Conservation (phyloP, 2,113 vertebrate genomes). For the Castor canadensis region DNA sequence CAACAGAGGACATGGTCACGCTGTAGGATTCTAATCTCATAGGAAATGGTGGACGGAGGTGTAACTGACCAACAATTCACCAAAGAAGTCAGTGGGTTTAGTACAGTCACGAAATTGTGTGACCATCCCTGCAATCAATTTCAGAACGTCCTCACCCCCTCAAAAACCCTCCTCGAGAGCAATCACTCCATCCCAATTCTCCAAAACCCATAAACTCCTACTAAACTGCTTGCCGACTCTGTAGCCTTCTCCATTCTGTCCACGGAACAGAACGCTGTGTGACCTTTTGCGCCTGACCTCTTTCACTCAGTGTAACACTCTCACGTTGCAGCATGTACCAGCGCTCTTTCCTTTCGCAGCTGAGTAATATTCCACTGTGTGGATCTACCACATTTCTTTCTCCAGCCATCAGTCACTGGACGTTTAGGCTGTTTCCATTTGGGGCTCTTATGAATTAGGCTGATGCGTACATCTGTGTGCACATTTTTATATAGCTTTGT, state of each 20-base stretch:
- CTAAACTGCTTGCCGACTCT: background rate
- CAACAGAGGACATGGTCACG: background rate
- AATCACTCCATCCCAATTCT: background rate
- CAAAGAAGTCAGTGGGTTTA: background rate
- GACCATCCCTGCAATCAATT: too few species aligned
- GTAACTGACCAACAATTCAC: background rate
- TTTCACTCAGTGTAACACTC: background rate
- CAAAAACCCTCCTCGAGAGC: background rate
- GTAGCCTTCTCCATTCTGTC: background rate
- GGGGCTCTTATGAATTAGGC: background rate
- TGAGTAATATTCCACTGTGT: too few species aligned
- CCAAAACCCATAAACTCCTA: background rate
- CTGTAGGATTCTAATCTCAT: background rate
- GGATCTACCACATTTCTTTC: background rate
- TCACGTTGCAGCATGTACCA: background rate
- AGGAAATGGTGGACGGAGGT: background rate
- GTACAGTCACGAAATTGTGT: background rate
- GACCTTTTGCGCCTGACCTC: background rate
- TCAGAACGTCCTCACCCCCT: background rate
- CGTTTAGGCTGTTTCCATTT: background rate
- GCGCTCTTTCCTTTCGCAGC: background rate
- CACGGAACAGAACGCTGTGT: too few species aligned
- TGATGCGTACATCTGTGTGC: background rate
- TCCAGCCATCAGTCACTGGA: background rate
- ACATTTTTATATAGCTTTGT: background rate